These are phyloP conservation scores for Morpho helenor DNA, from an alignment of 2,888 invertebrate genomes.

Conservation along the genomic window DNA sequence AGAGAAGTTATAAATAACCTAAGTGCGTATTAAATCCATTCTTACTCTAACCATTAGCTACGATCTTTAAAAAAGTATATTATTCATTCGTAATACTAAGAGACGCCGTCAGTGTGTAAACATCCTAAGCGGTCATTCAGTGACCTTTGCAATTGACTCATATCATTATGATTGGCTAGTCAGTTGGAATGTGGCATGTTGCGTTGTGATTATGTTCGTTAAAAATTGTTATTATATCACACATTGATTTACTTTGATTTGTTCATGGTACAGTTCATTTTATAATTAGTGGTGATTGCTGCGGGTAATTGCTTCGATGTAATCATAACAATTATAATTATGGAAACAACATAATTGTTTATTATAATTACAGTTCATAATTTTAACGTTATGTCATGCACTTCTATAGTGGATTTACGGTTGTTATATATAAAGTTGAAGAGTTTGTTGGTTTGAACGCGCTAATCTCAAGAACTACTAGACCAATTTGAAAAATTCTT, in stretches of 20 bases:
- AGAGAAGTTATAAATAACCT: too few species aligned
- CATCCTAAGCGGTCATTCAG: conserved; percentile 11
- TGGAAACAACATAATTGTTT: not conserved
- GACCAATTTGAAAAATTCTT: too few species aligned
- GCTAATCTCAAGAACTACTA: too few species aligned
- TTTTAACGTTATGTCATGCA: too few species aligned
- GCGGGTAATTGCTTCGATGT: not conserved
- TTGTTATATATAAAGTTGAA: too few species aligned
- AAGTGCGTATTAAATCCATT: too few species aligned
- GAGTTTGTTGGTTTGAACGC: too few species aligned
- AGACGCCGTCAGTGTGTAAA: conserved; percentile 7
- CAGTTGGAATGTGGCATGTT: conserved; percentile 22
- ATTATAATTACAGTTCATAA: too few species aligned
- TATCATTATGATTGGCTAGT: conserved; percentile 24
- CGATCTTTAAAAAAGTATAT: too few species aligned
- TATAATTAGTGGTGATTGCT: not conserved
- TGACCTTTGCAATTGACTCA: conserved; percentile 28
- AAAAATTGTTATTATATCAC: conserved; percentile 9
- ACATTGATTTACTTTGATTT: conserved; percentile 8
- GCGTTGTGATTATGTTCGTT: conserved; percentile 10
- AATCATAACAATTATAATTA: conserved; percentile 7
- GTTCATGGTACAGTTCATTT: conserved; percentile 2
- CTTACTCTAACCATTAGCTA: too few species aligned
- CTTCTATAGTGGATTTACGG: too few species aligned
- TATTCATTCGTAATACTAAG: too few species aligned